Conservation (phyloP, 2,888 invertebrate genomes). For the Toxonevra muliebris region DNA sequence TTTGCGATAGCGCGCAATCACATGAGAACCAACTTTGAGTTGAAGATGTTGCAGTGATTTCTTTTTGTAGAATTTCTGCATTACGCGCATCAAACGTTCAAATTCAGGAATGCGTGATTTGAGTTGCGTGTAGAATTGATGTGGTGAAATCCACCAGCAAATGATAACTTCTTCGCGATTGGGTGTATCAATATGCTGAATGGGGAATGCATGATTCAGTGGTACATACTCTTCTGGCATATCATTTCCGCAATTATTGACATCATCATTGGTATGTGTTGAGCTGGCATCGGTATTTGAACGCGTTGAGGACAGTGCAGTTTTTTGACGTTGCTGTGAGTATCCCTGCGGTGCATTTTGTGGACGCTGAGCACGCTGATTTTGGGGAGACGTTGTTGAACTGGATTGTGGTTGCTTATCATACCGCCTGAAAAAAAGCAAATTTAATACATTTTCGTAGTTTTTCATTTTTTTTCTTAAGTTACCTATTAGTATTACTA, state of each 20-base stretch:
- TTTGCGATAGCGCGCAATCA: conserved; percentile 75
- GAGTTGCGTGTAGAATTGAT: conserved; percentile 75
- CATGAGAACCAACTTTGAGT: conserved; percentile 71
- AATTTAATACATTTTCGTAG: background rate
- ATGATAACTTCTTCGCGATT: conserved; percentile 71
- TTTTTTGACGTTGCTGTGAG: conserved; percentile 48
- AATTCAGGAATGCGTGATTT: conserved; percentile 69
- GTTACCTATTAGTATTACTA: too few species aligned
- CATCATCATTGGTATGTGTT: conserved; percentile 6
- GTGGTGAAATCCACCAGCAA: conserved; percentile 80
- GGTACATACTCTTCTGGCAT: conserved; percentile 62
- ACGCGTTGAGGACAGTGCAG: conserved; percentile 13
- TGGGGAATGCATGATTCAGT: conserved; percentile 66
- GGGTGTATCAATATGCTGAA: conserved; percentile 67
- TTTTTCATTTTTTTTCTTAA: background rate
- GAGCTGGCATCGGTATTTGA: conserved; percentile 3
- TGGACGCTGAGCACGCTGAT: conserved; percentile 48
- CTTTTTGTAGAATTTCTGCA: conserved; percentile 74
- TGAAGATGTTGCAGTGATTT: conserved; percentile 53
- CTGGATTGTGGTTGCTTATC: conserved; percentile 42
- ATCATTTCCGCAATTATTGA: conserved; percentile 31
- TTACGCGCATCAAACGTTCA: conserved; percentile 74
- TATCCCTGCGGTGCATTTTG: conserved; percentile 60
- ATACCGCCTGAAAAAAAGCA: conserved; percentile 5
- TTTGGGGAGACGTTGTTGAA: conserved; percentile 39